phyloP scores from a whole-genome alignment of 2,113 vertebrate genomes.

The Microtus pennsylvanicus region DNA sequence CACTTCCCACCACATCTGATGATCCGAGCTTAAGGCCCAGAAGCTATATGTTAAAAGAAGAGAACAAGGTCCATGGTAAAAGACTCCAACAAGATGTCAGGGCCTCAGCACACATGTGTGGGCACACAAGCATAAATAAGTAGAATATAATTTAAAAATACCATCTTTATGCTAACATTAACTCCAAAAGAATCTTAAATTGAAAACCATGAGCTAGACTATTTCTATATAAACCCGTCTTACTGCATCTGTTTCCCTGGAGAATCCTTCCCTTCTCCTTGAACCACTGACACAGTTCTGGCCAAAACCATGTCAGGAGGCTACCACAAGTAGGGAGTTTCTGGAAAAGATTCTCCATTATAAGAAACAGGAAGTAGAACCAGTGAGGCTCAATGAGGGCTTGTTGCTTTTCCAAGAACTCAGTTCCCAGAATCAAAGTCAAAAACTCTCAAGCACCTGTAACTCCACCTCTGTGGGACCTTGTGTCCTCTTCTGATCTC shows the following conservation, averaged over 20 bases:
- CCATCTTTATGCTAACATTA: background rate
- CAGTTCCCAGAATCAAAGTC: background rate
- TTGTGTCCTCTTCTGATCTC: background rate
- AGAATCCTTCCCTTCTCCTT: background rate
- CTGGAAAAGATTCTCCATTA: background rate
- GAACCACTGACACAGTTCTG: background rate
- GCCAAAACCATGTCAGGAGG: background rate
- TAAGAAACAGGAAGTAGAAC: background rate
- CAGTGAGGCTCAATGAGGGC: background rate
- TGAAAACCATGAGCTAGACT: background rate
- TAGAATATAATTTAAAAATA: background rate
- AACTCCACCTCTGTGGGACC: background rate
- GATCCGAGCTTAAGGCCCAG: background rate
- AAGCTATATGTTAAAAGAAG: background rate
- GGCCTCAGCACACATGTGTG: background rate
- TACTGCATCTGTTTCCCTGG: background rate
- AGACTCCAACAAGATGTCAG: background rate
- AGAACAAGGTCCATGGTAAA: background rate
- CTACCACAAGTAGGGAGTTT: background rate
- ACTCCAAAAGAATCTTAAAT: background rate
- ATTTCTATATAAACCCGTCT: background rate
- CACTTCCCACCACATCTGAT: background rate
- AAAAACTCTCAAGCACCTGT: background rate
- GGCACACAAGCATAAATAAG: background rate
- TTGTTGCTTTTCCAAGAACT: background rate